Percentiles rank a stretch among this genome's conserved stretches.
These are phyloP conservation scores for Halictus ligatus DNA, from an alignment of 2,888 invertebrate species.

Conservation along the genomic window DNA sequence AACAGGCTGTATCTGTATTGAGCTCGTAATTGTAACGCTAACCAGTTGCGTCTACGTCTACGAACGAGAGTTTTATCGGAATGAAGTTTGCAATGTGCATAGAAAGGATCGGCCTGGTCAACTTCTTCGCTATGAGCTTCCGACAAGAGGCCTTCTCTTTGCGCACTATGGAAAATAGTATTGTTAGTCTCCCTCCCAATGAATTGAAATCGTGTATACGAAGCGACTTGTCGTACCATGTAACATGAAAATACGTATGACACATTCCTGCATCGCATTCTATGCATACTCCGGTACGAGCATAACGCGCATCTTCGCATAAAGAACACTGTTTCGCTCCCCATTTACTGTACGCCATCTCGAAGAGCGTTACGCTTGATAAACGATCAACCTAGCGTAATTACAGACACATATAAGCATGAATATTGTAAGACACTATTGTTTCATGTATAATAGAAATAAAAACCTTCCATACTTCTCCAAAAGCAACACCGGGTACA, in stretches of 20 bases:
- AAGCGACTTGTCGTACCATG: conserved; percentile 88
- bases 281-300: conserved; percentile 97
- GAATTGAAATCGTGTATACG: background rate
- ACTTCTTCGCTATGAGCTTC: conserved; percentile 96
- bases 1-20: conserved; percentile 87
- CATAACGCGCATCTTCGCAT: conserved; percentile 94
- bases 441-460: conserved; percentile 10
- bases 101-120: conserved; percentile 98
- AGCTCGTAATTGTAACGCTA: conserved; percentile 93
- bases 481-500: conserved; percentile 98
- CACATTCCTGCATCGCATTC: conserved; percentile 99
- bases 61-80: conserved; percentile 95
- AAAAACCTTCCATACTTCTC: conserved; percentile 88
- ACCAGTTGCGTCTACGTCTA: conserved; percentile 92
- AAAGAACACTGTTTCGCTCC: conserved; percentile 96
- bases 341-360: conserved; percentile 99
- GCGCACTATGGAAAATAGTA: conserved; percentile 88
- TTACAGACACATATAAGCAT: conserved; percentile 12
- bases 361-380: conserved; percentile 96
- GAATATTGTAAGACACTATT: conserved; percentile 10
- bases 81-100: conserved; percentile 97
- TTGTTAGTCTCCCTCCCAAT: background rate
- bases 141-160: conserved; percentile 95
- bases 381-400: conserved; percentile 90
- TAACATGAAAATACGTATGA: conserved; percentile 98